phyloP scores from a whole-genome alignment of 2,888 invertebrate species.

The Mylabris sibirica region DNA sequence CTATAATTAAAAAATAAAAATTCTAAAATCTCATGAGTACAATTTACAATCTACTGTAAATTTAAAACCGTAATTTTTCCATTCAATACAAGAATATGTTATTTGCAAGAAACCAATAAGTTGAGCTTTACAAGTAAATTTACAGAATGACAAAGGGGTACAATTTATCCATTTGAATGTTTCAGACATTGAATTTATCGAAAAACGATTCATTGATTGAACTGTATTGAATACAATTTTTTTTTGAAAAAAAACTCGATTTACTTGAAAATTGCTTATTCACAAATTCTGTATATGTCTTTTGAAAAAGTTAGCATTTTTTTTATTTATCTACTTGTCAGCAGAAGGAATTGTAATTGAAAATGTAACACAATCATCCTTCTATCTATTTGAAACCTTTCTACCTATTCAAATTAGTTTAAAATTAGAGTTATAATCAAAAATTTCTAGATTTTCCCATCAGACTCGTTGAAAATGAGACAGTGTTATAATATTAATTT shows the following conservation, averaged over 20 bases:
- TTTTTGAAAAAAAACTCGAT: background rate
- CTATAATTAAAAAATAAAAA: too few species aligned
- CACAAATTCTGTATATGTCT: background rate
- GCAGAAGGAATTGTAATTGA: background rate
- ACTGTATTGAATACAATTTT: background rate
- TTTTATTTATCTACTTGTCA: too few species aligned
- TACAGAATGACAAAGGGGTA: too few species aligned
- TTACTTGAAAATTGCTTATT: background rate
- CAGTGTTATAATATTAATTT: background rate
- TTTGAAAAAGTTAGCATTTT: too few species aligned
- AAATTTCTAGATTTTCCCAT: background rate
- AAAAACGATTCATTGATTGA: background rate
- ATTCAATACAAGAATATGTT: background rate
- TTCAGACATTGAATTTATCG: background rate
- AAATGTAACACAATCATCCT: background rate
- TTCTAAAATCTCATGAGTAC: too few species aligned
- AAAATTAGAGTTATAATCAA: background rate
- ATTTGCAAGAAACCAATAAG: background rate
- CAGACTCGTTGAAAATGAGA: background rate
- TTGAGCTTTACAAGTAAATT: too few species aligned
- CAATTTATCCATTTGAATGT: background rate
- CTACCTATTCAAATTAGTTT: background rate
- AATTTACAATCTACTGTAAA: too few species aligned
- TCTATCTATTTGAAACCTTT: background rate
- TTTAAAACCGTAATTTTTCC: background rate